phyloP scores from a whole-genome alignment of 2,797 vertebrate species.

The Macrochelys suwanniensis region DNA sequence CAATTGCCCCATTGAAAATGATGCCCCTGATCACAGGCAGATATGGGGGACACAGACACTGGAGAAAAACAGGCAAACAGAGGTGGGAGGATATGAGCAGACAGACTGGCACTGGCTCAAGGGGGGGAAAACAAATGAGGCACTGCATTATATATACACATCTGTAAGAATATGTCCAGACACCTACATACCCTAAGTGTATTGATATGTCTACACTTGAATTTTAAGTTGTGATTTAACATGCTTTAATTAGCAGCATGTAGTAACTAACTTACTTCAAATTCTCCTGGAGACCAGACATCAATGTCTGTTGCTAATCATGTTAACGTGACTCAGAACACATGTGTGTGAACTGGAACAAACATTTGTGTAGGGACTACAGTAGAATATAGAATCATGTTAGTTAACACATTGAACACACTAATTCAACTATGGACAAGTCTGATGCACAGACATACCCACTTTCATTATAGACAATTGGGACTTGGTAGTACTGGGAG shows the following conservation, averaged over 20 bases:
- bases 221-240: not conserved
- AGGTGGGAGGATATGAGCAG: too few species aligned
- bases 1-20: too few species aligned
- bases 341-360: not conserved
- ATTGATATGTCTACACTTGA: not conserved
- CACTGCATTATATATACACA: not conserved
- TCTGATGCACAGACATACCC: not conserved
- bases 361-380: not conserved
- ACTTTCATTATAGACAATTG: not conserved
- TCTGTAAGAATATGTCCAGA: not conserved
- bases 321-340: not conserved
- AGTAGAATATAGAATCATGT: not conserved
- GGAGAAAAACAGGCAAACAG: not conserved
- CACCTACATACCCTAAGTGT: not conserved
- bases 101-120: not conserved
- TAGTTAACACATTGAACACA: not conserved
- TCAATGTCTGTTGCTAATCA: not conserved
- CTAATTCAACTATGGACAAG: not conserved
- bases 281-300: not conserved
- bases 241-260: not conserved
- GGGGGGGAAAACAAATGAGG: not conserved
- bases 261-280: not conserved
- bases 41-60: not conserved
- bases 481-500: not conserved
- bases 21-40: not conserved